A percentile compares a stretch with the other conserved stretches of the same genome.
These are phyloP conservation scores for Rhizomys pruinosus DNA, from an alignment of 2,113 vertebrate genomes.

Conservation along the genomic window DNA sequence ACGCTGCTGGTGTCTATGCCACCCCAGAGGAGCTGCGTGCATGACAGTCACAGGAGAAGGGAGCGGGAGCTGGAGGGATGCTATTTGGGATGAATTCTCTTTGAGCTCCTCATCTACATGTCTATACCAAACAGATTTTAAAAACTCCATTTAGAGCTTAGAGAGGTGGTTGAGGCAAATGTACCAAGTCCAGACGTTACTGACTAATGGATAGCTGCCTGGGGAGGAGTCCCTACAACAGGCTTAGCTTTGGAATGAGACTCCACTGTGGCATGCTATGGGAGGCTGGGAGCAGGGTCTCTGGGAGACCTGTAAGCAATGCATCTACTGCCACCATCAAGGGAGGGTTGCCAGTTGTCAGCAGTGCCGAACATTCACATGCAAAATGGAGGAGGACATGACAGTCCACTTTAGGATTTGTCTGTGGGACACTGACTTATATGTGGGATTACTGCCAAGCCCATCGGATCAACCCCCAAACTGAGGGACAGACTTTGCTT, in stretches of 20 bases:
- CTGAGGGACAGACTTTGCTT: neutral
- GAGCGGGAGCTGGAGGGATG: neutral
- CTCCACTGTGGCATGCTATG: neutral
- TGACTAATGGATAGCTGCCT: neutral
- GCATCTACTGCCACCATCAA: no score
- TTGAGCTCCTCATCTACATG: neutral
- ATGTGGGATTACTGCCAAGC: neutral
- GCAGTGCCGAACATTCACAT: fast-evolving
- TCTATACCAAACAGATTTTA: neutral
- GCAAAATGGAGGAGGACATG: neutral
- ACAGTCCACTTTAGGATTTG: neutral
- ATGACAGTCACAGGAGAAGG: neutral
- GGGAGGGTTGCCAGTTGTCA: neutral
- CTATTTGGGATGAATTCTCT: neutral
- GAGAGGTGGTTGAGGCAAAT: neutral
- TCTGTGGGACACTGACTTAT: neutral
- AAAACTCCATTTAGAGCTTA: neutral
- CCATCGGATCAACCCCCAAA: neutral
- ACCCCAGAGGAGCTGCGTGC: neutral
- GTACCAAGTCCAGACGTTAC: neutral
- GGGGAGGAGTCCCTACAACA: neutral
- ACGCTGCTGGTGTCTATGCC: fast-evolving
- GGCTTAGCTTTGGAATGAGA: neutral
- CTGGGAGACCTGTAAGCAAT: neutral
- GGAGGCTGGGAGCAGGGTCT: neutral